These are phyloP conservation scores for Eulemur mongoz DNA, from an alignment of 2,797 vertebrate species.

Conservation along the genomic window DNA sequence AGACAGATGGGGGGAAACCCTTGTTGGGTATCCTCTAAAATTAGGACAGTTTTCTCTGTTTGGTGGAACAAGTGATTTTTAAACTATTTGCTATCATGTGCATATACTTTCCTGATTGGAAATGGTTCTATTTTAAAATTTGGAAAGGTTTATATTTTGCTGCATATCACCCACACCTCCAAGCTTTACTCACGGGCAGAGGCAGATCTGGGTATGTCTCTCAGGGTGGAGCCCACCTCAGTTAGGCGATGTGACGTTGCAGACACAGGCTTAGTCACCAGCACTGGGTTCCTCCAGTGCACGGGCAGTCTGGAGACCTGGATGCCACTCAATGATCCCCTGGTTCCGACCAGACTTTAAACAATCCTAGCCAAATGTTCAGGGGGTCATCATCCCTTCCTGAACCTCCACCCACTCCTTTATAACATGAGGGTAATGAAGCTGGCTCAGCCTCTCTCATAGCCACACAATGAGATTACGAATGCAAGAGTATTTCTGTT, in stretches of 20 bases:
- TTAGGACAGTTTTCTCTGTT: not conserved
- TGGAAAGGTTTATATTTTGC: not conserved
- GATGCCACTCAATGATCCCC: not conserved
- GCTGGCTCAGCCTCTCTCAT: not conserved
- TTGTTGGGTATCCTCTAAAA: not conserved
- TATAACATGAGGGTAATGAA: not conserved
- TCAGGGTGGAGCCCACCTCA: not conserved
- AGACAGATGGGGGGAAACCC: not conserved
- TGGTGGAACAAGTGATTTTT: not conserved
- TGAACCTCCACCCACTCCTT: not conserved
- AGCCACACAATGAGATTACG: not conserved
- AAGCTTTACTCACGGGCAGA: not conserved
- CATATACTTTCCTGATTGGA: not conserved
- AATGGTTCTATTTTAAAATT: not conserved
- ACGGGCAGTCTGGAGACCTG: not conserved
- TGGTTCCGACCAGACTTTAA: not conserved
- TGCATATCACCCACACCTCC: not conserved
- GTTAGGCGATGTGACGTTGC: too few relatives aligned
- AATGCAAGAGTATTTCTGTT: not conserved
- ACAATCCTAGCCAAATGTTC: not conserved
- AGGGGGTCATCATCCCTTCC: not conserved
- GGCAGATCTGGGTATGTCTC: not conserved
- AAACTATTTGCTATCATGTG: not conserved
- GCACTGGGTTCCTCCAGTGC: not conserved
- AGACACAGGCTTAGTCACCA: fast-evolving